phyloP scores from a whole-genome alignment of 2,797 vertebrate species.

The Heterohyrax brucei region DNA sequence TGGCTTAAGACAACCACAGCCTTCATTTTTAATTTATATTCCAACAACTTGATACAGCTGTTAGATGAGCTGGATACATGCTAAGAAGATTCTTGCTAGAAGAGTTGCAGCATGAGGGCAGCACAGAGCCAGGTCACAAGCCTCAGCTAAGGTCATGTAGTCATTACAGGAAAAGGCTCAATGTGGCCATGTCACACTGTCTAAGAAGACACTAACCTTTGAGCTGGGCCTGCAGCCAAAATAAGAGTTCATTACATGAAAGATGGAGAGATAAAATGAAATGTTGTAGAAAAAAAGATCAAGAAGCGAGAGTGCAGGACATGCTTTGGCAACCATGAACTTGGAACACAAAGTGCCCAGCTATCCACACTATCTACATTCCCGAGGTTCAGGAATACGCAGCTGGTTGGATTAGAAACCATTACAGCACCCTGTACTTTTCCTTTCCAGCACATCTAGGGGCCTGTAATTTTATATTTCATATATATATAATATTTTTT shows the following conservation, averaged over 20 bases:
- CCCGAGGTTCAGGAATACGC: neutral
- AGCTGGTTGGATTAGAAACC: neutral
- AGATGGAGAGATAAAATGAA: neutral
- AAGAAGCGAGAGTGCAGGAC: neutral
- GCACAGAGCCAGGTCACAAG: neutral
- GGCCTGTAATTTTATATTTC: neutral
- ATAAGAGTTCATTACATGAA: neutral
- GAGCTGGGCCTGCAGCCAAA: neutral
- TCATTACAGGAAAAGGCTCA: neutral
- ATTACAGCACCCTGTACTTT: neutral
- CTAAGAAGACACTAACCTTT: neutral
- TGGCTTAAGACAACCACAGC: neutral
- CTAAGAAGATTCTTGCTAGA: neutral
- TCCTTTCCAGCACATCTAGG: neutral
- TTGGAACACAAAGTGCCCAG: neutral
- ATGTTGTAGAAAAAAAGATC: neutral
- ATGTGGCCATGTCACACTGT: neutral
- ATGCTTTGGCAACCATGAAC: neutral
- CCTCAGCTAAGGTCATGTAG: neutral
- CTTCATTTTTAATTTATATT: constrained; percentile 58
- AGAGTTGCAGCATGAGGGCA: neutral
- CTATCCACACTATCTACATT: neutral
- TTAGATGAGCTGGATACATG: neutral
- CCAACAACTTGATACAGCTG: neutral
- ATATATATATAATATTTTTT: too few relatives aligned